Percentiles rank a stretch among this genome's conserved stretches.
Conservation (phyloP, 2,113 vertebrate genomes). For the Sorex fumeus region DNA sequence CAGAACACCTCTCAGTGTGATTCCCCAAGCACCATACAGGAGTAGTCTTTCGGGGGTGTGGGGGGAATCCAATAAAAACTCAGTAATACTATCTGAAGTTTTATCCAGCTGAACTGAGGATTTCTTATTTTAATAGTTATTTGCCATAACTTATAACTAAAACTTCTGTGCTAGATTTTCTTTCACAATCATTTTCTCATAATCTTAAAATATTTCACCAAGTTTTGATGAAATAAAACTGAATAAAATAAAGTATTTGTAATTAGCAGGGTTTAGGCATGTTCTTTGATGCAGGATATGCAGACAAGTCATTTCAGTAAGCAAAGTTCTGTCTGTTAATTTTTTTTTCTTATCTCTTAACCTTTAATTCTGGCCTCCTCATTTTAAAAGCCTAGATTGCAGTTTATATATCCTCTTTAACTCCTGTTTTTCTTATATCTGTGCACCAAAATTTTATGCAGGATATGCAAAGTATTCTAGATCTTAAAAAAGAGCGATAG, state of each 20-base stretch:
- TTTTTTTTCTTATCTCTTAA: slow-evolving; percentile 58
- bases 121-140: background rate
- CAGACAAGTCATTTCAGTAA: slow-evolving; percentile 18
- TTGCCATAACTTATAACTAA: background rate
- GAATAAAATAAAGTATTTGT: slow-evolving; percentile 37
- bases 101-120: background rate
- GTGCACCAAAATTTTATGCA: no score
- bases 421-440: background rate
- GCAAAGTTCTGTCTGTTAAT: background rate
- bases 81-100: background rate
- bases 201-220: slow-evolving; percentile 42
- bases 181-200: background rate
- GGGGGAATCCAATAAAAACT: no score
- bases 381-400: no score
- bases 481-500: no score
- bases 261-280: background rate
- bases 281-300: background rate
- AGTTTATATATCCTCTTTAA: background rate
- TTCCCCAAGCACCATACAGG: no score
- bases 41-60: no score
- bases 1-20: no score
- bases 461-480: no score
- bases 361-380: slow-evolving; percentile 3
- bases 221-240: slow-evolving; percentile 43
- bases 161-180: slow-evolving; percentile 12